Conservation (phyloP, 2,888 invertebrate species). For the Pachycephus smyrnensis region DNA sequence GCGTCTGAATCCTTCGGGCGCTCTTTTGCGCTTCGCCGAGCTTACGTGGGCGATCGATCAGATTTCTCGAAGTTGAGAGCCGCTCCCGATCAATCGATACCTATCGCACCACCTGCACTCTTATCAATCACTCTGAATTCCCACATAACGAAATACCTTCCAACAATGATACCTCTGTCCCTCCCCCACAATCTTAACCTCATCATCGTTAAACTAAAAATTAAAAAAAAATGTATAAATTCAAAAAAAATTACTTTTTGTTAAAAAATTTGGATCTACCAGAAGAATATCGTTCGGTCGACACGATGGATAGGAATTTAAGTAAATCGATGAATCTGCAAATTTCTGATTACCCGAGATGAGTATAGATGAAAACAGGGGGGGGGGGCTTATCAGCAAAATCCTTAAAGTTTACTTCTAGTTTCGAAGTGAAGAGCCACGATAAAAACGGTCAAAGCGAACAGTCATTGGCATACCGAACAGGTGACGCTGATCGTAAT, state of each 20-base stretch:
- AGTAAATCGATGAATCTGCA: neutral
- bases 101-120: neutral
- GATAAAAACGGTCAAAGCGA: constrained; percentile 18
- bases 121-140: neutral
- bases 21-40: constrained; percentile 2
- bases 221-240: too few relatives aligned
- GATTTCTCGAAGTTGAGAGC: constrained; percentile 38
- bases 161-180: neutral
- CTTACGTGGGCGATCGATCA: constrained; percentile 12
- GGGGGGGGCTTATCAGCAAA: neutral
- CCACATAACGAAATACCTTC: neutral
- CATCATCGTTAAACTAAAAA: too few relatives aligned
- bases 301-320: too few relatives aligned
- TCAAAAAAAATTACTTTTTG: too few relatives aligned
- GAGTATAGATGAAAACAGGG: too few relatives aligned
- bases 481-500: constrained; percentile 30
- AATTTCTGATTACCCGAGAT: neutral
- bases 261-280: too few relatives aligned
- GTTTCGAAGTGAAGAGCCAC: neutral
- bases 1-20: constrained; percentile 35
- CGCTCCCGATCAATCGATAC: constrained; percentile 31
- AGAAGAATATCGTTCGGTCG: too few relatives aligned
- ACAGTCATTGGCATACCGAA: constrained; percentile 30
- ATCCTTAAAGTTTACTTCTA: neutral
- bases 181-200: too few relatives aligned